Conservation (phyloP, 2,888 invertebrate genomes). For the Metacarcinus magister region DNA sequence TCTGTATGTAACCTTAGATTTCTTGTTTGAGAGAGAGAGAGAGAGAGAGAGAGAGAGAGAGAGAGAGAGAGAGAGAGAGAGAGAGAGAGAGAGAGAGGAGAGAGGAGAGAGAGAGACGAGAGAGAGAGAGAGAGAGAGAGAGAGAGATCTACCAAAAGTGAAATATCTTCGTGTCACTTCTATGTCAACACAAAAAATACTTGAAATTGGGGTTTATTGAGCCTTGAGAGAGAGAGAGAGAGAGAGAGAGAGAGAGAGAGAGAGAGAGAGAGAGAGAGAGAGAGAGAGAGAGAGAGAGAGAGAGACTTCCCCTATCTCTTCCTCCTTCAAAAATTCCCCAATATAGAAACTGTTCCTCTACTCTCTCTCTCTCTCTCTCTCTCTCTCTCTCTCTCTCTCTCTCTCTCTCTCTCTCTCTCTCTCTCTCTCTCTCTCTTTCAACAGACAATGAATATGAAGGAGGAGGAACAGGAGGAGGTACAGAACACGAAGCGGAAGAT, state of each 20-base stretch:
- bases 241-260: background rate
- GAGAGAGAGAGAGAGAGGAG: conserved; percentile 5
- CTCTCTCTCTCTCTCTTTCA: background rate
- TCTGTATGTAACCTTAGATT: no score
- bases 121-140: conserved; percentile 26
- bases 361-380: no score
- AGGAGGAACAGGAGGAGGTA: background rate
- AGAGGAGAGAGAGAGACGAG: background rate
- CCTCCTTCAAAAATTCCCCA: background rate
- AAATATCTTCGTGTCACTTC: background rate
- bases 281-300: background rate
- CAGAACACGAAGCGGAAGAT: background rate
- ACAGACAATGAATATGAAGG: background rate
- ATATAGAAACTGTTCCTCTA: no score
- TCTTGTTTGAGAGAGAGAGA: background rate
- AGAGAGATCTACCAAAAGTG: background rate
- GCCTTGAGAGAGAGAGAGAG: background rate
- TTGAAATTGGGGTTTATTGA: background rate
- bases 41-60: background rate
- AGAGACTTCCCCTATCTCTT: background rate
- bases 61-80: conserved; percentile 26
- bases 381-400: no score
- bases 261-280: conserved; percentile 2
- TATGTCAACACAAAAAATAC: background rate
- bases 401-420: background rate